Base-by-base conservation (phyloP, 2,113 vertebrate species). In the Excalfactoria chinensis region DNA sequence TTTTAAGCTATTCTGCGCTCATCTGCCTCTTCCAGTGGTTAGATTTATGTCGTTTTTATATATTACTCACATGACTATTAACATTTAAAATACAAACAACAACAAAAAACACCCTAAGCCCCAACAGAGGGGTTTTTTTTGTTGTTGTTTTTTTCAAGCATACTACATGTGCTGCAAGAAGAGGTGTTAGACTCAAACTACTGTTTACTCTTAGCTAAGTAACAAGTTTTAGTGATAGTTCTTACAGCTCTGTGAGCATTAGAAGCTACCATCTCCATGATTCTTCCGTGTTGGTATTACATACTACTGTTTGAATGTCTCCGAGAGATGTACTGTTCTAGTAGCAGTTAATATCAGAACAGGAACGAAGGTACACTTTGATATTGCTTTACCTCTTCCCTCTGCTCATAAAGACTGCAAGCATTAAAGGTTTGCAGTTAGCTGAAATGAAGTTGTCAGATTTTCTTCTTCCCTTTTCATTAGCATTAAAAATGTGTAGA, bases 401-500 rank as follows among this genome's bases (percentile, higher is more conserved):
- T 43, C 25, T 85, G 11, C 23, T 56, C 19, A 40, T 85, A 44
- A 64, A 53, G 84, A 19, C 11, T 79, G 48, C 40, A 76, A 37
- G 7, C 63, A 6, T 76, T 85, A 16, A 53, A 37, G 68, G 5
- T 40, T 40, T 72, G 25, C 26, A 86, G 6, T 77, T 40, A 94
- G 30, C 16, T 92, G 53, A 92, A 76, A 73, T 95, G 90, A 62
- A 93, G 53, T 56, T 72, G 30, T 32, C 58, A 74, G 81, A 44
- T 80, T 89, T 81, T 91, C 78, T 13, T 49, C 48, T 13, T 49
- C 23, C 48, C 5, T 68, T 82, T 81, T 49, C 72, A 53, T 76
- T 77, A 77, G 15, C 3, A 9, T 67, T 84, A 14, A 56, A 8
- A 78, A 71, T 35, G 73, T 23, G 32, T 68, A 86, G 48, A 73